Evolutionary conservation across 2,113 vertebrate species (phyloP), one percentile per base, ranked within the genome.

Genomic region (Buteo buteo): DNA sequence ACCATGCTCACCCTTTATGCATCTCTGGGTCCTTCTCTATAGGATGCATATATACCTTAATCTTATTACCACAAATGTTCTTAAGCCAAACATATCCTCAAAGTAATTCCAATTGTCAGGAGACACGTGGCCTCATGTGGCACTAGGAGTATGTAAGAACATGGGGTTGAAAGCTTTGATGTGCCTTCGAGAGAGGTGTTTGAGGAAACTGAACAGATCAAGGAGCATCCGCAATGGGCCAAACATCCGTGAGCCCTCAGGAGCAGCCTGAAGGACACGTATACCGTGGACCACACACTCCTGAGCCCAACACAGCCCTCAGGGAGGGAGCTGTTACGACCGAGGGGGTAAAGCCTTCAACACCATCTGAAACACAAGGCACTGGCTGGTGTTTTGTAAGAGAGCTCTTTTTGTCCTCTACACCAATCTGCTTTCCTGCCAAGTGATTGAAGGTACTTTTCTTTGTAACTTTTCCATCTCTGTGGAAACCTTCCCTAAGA

Each of bases 401-500:
- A 80, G 78, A 38, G 40, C 52, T 26, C 69, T 42, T 61, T 70
- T n/a, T 71, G 58, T 85, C 55, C 69, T 82, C 42, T 61, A 1
- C 0, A 0, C 34, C 6, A 6, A 34, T 61, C 52, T 85, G 82
- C 70, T 92, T 96, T 77, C 76, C 76, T 47, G 40, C 76, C 44
- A 93, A 73, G 47, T 14, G 45, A 90, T 65, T 55, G 80, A 72
- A 87, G 55, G n/a, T 73, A 85, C 47, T 78, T 72, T 91, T 59
- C 16, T 1, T 45, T 82, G 45, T 71, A 85, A 57, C 73, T 95
- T 92, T 92, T 71, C 85, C 65, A 49, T 3, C 7, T 82, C 70
- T 93, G 52, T 87, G 86, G 77, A 89, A 97, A 92, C 22, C 17
- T 72, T 85, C 38, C 73, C 58, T 34, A 42, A 81, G 79, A 73